Conservation (phyloP, 2,113 vertebrate genomes). For the Bos indicus region DNA sequence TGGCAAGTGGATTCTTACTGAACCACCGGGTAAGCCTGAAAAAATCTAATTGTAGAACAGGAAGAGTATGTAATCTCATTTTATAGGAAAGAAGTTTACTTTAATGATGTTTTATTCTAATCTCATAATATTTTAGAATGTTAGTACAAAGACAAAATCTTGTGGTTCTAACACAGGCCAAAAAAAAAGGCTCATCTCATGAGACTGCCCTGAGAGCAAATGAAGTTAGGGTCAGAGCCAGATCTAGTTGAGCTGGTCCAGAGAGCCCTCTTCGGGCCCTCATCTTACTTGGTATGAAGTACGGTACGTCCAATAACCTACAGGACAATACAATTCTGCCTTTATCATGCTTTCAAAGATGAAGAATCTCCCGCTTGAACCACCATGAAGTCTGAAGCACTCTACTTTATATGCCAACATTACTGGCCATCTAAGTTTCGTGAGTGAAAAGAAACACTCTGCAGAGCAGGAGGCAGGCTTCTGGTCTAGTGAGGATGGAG, state of each 20-base stretch:
- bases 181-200: not conserved
- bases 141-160: not conserved
- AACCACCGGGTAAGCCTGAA: not conserved
- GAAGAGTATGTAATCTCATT: not conserved
- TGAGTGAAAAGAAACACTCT: not conserved
- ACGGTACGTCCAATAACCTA: accelerated
- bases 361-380: not conserved
- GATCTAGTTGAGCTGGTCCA: accelerated
- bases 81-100: not conserved
- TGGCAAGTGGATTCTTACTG: not conserved
- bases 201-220: not conserved
- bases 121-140: not conserved
- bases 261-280: not conserved
- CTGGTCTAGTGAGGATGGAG: not conserved
- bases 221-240: accelerated
- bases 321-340: not conserved
- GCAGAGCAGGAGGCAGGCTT: not conserved
- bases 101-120: too few relatives aligned
- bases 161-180: not conserved
- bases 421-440: not conserved
- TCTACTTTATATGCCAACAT: not conserved
- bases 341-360: not conserved
- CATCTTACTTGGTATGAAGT: not conserved
- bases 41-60: not conserved
- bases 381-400: not conserved